Conservation (phyloP, 2,113 vertebrate species). For the Colinus virginianus region DNA sequence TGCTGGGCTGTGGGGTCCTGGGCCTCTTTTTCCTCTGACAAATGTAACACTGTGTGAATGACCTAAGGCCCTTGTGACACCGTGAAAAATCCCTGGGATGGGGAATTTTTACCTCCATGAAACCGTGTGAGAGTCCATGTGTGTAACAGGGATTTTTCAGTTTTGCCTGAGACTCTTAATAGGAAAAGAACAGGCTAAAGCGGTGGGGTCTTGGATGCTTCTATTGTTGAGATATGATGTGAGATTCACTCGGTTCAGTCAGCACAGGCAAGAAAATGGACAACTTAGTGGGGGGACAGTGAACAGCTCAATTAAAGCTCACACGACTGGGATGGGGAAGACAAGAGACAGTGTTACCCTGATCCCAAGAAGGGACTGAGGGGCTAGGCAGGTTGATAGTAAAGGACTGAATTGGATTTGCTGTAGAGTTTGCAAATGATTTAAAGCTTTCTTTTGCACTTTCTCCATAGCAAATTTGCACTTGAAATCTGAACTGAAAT, state of each 20-base stretch:
- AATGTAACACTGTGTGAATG: not conserved
- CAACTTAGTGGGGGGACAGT: not conserved
- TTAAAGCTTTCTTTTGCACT: not conserved
- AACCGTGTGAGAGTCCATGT: slow-evolving; percentile 16
- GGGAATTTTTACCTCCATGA: slow-evolving; percentile 5
- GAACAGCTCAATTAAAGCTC: not conserved
- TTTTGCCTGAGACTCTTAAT: slow-evolving; percentile 32
- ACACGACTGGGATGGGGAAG: fast-evolving
- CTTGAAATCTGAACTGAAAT: not conserved
- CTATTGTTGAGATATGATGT: not conserved
- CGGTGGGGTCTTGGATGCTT: not conserved
- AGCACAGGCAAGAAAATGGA: not conserved
- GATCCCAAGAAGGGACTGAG: not conserved
- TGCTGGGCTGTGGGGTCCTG: not conserved
- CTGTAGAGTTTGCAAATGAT: not conserved
- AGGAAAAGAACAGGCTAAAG: not conserved
- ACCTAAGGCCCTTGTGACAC: slow-evolving; percentile 21
- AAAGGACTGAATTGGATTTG: not conserved
- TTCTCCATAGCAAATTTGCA: not conserved
- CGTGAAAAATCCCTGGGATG: not conserved
- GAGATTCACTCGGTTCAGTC: not conserved
- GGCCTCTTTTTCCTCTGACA: not conserved
- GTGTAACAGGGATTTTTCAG: slow-evolving; percentile 12
- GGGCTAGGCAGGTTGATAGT: not conserved
- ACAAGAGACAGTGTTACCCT: not conserved